These are phyloP conservation scores for Nephrotoma guestfalica DNA, from an alignment of 2,888 invertebrate genomes.

Conservation along the genomic window DNA sequence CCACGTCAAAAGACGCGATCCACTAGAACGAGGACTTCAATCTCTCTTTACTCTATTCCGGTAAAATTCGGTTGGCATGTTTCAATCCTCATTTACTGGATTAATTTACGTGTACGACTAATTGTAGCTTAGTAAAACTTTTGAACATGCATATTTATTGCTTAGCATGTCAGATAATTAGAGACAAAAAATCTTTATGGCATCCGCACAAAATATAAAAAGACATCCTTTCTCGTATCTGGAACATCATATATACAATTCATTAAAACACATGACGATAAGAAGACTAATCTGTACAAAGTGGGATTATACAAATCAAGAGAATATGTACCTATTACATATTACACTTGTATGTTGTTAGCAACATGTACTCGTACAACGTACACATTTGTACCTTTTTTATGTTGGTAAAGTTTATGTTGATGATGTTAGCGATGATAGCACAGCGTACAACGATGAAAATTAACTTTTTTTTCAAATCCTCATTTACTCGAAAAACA, in stretches of 20 bases:
- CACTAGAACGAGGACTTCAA: too few species aligned
- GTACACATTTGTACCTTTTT: background rate
- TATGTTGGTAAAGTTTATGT: background rate
- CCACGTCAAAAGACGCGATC: too few species aligned
- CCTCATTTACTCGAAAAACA: background rate
- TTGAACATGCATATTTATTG: background rate
- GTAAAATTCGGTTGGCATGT: too few species aligned
- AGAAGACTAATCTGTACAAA: background rate
- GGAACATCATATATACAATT: background rate
- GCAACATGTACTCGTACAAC: background rate
- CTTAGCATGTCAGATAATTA: background rate
- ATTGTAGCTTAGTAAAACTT: too few species aligned
- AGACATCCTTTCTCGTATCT: background rate
- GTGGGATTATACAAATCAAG: background rate
- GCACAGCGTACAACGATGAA: background rate
- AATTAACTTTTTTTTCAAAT: background rate
- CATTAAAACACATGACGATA: background rate
- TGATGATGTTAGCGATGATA: background rate
- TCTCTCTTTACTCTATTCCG: too few species aligned
- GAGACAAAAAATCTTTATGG: background rate
- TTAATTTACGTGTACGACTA: too few species aligned
- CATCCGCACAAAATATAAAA: background rate
- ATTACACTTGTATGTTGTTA: background rate
- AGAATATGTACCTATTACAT: background rate
- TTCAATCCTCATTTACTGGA: too few species aligned